A percentile compares a stretch with the other conserved stretches of the same genome.
Conservation (phyloP, 2,888 invertebrate genomes). For the Ectemnius cavifrons region DNA sequence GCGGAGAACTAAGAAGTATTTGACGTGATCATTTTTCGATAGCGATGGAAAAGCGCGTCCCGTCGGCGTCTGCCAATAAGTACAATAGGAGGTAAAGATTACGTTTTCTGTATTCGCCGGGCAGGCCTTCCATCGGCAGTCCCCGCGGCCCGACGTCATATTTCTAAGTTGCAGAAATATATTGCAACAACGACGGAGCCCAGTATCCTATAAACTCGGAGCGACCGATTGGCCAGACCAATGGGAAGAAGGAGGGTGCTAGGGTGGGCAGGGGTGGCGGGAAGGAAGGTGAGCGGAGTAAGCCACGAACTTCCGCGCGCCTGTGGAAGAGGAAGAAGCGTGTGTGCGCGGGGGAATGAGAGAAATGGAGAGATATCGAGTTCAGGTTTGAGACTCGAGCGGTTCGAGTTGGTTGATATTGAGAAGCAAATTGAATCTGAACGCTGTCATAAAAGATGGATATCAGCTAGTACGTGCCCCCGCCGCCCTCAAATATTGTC, state of each 20-base stretch:
- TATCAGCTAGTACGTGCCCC: slow-evolving; percentile 60
- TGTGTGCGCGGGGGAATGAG: not conserved
- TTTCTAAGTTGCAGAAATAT: slow-evolving; percentile 61
- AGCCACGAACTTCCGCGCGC: too few relatives aligned
- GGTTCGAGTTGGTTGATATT: slow-evolving; percentile 64
- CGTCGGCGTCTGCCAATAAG: slow-evolving; percentile 16
- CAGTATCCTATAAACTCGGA: slow-evolving; percentile 50
- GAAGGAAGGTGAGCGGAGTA: not conserved
- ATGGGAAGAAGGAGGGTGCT: not conserved
- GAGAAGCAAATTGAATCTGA: slow-evolving; percentile 71
- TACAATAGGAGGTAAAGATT: slow-evolving; percentile 48
- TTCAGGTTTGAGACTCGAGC: slow-evolving; percentile 36
- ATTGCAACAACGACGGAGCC: slow-evolving; percentile 49
- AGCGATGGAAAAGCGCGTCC: not conserved
- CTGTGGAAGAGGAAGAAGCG: too few relatives aligned
- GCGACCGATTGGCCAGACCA: slow-evolving; percentile 12
- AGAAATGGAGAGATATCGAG: slow-evolving; percentile 34
- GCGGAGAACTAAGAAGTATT: slow-evolving; percentile 12
- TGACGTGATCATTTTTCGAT: slow-evolving; percentile 39
- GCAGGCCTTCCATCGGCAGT: slow-evolving; percentile 30
- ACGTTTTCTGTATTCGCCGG: slow-evolving; percentile 29
- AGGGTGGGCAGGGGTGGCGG: not conserved
- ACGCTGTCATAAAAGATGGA: slow-evolving; percentile 70
- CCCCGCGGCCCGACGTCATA: slow-evolving; percentile 49
- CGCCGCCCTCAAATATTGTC: slow-evolving; percentile 53